Evolutionary conservation across 2,888 invertebrate genomes (phyloP), one percentile per base, ranked within the genome.

Genomic region (Ophion ventricosus): DNA sequence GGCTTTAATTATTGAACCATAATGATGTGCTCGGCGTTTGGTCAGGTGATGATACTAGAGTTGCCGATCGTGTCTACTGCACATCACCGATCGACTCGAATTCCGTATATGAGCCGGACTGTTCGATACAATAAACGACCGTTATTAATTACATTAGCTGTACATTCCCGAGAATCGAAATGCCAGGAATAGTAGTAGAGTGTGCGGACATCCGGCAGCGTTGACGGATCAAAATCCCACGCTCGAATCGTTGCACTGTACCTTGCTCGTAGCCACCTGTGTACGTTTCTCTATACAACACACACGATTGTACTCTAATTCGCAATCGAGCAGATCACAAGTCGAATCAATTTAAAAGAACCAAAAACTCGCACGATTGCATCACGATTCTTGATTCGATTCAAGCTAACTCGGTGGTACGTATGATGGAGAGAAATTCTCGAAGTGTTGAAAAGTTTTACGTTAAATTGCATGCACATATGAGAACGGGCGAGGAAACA

Each of bases 61-160:
- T 40, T 40, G 67, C 49, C 26, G 61, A 66, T 67, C 64, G 72
- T 49, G 66, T 66, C 70, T 35, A 72, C 56, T 59, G 17, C 23
- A 40, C 64, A 54, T 20, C 26, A 75, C 40, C 70, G 61, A 82
- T 76, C 76, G 66, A 66, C 29, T 70, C 54, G 7, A 3, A 14
- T 49, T 64, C 17, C 57, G 35, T 35, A 29, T 35, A 59, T 40
- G 75, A 67, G 67, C 57, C 35, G 40, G 14, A 20, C n/a, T 20
- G 57, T n/a, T 56, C 49, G 57, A 43, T 74, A 67, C 57, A 82
- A 82, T 67, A 78, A 82, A 78, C 78, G 78, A 29, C 54, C 74
- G 63, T 74, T 78, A 82, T 78, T 82, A 82, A 82, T 82, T 67
- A 69, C 78, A 74, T 82, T 78, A 78, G 59, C 59, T 40, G 23